These are phyloP conservation scores for Rhodophaea formosa DNA, from an alignment of 2,888 invertebrate genomes.

Conservation along the genomic window DNA sequence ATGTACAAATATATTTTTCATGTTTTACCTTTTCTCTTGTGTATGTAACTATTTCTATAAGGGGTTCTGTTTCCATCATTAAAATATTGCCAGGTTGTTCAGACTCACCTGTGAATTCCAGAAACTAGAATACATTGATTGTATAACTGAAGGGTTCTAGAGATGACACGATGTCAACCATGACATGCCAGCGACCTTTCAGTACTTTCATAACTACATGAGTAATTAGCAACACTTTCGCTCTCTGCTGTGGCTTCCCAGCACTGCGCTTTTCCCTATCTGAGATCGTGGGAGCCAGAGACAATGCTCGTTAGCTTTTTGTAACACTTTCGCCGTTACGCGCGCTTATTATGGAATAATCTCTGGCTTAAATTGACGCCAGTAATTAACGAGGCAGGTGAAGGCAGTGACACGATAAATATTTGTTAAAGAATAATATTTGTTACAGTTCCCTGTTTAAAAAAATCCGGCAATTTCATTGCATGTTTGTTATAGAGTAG, in stretches of 20 bases:
- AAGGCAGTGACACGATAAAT: conserved; percentile 61
- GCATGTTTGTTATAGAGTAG: no score
- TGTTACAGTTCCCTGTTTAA: no score
- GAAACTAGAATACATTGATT: no score
- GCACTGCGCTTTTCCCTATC: conserved; percentile 75
- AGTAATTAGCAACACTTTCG: conserved; percentile 26
- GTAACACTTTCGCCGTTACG: conserved; percentile 16
- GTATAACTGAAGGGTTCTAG: no score
- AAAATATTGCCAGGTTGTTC: no score
- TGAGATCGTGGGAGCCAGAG: conserved; percentile 68
- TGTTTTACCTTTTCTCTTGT: no score
- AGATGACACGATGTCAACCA: no score
- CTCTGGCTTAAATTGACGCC: conserved; percentile 32
- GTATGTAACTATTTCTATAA: no score
- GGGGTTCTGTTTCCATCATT: no score
- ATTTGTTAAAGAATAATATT: conserved; percentile 49
- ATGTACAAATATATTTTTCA: no score
- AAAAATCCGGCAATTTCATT: no score
- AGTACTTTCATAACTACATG: background rate
- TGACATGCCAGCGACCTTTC: background rate
- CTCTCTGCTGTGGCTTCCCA: conserved; percentile 75
- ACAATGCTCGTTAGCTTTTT: conserved; percentile 11
- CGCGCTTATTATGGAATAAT: conserved; percentile 9
- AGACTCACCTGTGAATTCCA: no score
- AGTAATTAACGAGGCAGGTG: conserved; percentile 67